Evolutionary conservation across 2,797 vertebrate species (phyloP), one percentile per base, ranked within the genome.

Genomic region (Adrianichthys oophorus): DNA sequence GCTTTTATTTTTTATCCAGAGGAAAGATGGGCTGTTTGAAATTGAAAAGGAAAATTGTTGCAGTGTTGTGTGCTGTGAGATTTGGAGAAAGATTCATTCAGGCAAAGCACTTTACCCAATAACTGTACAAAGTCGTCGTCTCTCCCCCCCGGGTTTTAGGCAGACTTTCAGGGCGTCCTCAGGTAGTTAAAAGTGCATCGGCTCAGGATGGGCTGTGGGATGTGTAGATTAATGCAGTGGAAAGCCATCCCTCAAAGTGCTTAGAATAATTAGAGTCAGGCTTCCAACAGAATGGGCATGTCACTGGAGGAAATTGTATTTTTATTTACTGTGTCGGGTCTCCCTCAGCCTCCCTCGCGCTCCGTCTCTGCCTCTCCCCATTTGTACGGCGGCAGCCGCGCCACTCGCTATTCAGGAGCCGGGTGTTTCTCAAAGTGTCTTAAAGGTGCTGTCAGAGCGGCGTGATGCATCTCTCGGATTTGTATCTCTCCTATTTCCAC

Each of bases 251-350:
- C 75, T 90, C 88, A 90, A 88, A 86, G 86, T 88, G 89, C 85
- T 87, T 85, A 80, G 83, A 88, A 88, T 90, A 90, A 90, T 89
- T 89, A 89, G 87, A 89, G 83, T 83, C 80, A 80, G 87, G 87
- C 84, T 82, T 88, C 83, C 80, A 88, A 85, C 87, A 88, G 87
- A 88, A 90, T 86, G 85, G 85, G 79, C 82, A 84, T 87, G 89
- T 89, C 89, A 90, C 81, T 65, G 82, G 68, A 83, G 85, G 86
- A 90, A 90, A 90, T 90, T 85, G 88, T 88, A 84, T 88, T 90
- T 88, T 89, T 90, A 90, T 90, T 90, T 89, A 90, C 87, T 89
- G 83, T 87, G 88, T 83, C 63, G 82, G 80, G 79, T 82, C 84
- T 86, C 79, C 82, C 78, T 77, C 41, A 76, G 70, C 76, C 82